Conservation (phyloP, 2,113 vertebrate species). For the Seriola dumerili region DNA sequence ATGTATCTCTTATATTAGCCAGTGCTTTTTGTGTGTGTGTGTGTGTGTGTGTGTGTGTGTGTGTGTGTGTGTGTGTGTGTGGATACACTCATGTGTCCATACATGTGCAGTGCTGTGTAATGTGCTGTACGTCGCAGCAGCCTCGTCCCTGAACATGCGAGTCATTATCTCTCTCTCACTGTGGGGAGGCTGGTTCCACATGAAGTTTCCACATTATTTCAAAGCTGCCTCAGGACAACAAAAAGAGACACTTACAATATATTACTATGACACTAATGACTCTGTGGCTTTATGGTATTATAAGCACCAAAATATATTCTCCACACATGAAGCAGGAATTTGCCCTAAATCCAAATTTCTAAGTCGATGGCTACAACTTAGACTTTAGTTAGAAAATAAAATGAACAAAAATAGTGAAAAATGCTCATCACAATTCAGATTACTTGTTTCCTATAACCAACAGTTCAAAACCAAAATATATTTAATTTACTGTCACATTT, state of each 20-base stretch:
- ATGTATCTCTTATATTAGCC: conserved; percentile 2
- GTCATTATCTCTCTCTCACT: conserved; percentile 18
- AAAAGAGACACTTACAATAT: background rate
- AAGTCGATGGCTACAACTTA: too few species aligned
- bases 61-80: conserved; percentile 15
- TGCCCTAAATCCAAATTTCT: background rate
- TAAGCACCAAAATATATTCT: background rate
- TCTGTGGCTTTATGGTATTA: background rate
- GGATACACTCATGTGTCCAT: conserved; percentile 2
- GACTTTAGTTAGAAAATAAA: too few species aligned
- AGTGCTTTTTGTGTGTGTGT: background rate
- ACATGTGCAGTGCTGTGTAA: conserved; percentile 4
- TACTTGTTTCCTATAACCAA: too few species aligned
- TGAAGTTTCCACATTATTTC: conserved; percentile 28
- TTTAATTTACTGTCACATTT: too few species aligned
- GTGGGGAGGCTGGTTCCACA: background rate
- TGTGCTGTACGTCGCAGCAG: background rate
- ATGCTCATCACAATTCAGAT: too few species aligned
- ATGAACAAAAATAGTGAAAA: too few species aligned
- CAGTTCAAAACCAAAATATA: too few species aligned
- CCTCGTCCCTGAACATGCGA: background rate
- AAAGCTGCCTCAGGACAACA: background rate
- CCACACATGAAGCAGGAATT: background rate
- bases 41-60: conserved; percentile 8
- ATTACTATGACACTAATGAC: background rate